Evolutionary conservation across 2,797 vertebrate species (phyloP), one percentile per base, ranked within the genome.

Genomic region (Hafferia zeledoni): DNA sequence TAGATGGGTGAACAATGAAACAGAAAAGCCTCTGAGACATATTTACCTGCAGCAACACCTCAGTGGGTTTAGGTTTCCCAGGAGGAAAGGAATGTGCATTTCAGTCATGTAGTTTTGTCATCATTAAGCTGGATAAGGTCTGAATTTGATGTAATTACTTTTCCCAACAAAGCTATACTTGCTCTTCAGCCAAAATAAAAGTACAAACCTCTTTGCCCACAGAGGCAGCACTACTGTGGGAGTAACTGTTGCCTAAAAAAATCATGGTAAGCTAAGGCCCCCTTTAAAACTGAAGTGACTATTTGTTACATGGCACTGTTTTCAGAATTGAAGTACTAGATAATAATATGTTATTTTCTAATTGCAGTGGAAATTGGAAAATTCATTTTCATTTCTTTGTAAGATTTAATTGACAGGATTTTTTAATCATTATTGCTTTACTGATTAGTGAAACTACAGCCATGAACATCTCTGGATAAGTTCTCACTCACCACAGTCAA

Each of bases 61-160:
- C 79, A 87, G 95, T 92, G 89, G 87, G 55, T 95, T 98, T 96
- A 78, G 64, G 11, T 97, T 97, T 97, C 95, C 93, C 79, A 50
- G 68, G 70, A 94, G 92, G 81, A 78, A 65, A 81, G 86, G 41
- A 95, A 77, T 9, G 31, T 69, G 63, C 7, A 0, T 94, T 97
- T 96, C 87, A 88, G 67, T 95, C 70, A 65, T 53, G 59, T 24
- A 77, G 83, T 88, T 96, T 96, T 97, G 88, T 88, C 92, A 87
- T 93, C 52, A 75, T 93, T 87, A 83, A 90, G 82, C 41, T 93
- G 61, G 81, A 87, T 91, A 76, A 93, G 52, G 79, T 93, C 91
- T 96, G 91, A 13, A 4, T 97, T 96, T 96, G 80, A 92, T 94
- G 59, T 59, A 89, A 93, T 89, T 55, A 33, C 33, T 59, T 83